These are phyloP conservation scores for Gerris buenoi DNA, from an alignment of 1,140 invertebrate species.

Conservation along the genomic window DNA sequence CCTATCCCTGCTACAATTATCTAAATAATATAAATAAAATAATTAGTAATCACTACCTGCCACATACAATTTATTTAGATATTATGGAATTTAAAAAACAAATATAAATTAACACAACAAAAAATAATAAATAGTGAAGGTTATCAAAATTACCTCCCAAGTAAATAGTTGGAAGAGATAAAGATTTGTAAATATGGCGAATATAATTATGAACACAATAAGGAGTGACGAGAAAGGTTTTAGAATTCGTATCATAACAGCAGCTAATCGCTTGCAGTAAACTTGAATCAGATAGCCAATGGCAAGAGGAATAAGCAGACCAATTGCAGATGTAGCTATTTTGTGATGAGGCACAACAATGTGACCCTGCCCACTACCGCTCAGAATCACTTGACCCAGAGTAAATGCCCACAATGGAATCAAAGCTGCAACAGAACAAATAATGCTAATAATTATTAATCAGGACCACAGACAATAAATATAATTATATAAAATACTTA, in stretches of 20 bases:
- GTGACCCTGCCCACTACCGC: conserved; percentile 34
- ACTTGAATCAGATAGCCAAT: conserved; percentile 65
- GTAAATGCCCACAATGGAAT: conserved; percentile 93
- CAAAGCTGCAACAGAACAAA: conserved; percentile 54
- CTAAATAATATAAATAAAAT: conserved; percentile 30
- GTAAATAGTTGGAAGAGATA: conserved; percentile 84
- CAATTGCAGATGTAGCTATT: conserved; percentile 57
- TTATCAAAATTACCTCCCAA: conserved; percentile 65
- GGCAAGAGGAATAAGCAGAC: conserved; percentile 65
- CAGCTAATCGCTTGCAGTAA: conserved; percentile 43
- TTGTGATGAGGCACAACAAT: conserved; percentile 64
- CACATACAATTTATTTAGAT: no score
- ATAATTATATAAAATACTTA: no score
- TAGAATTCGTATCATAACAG: conserved; percentile 58
- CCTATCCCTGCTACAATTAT: conserved; percentile 66
- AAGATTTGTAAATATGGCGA: conserved; percentile 78
- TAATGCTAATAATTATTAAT: no score
- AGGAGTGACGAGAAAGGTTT: conserved; percentile 72
- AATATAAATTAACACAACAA: no score
- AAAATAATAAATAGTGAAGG: no score
- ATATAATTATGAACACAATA: conserved; percentile 78
- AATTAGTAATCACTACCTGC: no score
- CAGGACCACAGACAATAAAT: no score
- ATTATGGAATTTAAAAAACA: no score
- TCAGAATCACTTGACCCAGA: conserved; percentile 66